These are phyloP conservation scores for Pholis gunnellus DNA, from an alignment of 2,113 vertebrate genomes.

Conservation along the genomic window DNA sequence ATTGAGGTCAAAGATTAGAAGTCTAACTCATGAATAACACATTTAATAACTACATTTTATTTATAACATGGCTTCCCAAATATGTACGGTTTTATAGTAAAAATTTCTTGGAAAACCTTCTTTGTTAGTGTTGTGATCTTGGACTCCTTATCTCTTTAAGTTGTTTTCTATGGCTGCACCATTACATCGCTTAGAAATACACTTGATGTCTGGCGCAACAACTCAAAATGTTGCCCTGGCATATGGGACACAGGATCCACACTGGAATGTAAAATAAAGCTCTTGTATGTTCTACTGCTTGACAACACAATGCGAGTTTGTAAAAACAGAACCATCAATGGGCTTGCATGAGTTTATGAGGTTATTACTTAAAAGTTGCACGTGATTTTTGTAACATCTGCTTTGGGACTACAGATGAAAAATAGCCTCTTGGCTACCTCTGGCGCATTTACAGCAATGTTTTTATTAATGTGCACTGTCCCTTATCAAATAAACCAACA, in stretches of 20 bases:
- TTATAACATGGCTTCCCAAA: too few relatives aligned
- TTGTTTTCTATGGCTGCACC: too few relatives aligned
- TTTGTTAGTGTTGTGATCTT: neutral
- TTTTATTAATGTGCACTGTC: too few relatives aligned
- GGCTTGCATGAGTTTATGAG: neutral
- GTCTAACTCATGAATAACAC: neutral
- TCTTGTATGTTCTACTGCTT: neutral
- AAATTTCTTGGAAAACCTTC: neutral
- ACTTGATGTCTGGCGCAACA: neutral
- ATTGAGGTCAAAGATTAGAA: neutral
- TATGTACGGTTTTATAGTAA: neutral
- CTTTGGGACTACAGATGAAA: too few relatives aligned
- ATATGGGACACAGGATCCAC: neutral
- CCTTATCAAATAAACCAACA: too few relatives aligned
- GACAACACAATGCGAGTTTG: neutral
- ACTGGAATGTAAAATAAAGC: neutral
- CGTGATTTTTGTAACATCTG: too few relatives aligned
- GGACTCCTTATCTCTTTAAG: too few relatives aligned
- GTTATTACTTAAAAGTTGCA: neutral
- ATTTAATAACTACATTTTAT: too few relatives aligned
- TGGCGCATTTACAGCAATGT: too few relatives aligned
- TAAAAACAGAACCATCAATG: neutral
- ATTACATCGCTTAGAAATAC: too few relatives aligned
- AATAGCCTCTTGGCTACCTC: too few relatives aligned
- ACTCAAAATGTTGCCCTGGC: neutral